A percentile compares a stretch with the other conserved stretches of the same genome.
These are phyloP conservation scores for Dicrostonyx torquatus DNA, from an alignment of 2,797 vertebrate species.

Conservation along the genomic window DNA sequence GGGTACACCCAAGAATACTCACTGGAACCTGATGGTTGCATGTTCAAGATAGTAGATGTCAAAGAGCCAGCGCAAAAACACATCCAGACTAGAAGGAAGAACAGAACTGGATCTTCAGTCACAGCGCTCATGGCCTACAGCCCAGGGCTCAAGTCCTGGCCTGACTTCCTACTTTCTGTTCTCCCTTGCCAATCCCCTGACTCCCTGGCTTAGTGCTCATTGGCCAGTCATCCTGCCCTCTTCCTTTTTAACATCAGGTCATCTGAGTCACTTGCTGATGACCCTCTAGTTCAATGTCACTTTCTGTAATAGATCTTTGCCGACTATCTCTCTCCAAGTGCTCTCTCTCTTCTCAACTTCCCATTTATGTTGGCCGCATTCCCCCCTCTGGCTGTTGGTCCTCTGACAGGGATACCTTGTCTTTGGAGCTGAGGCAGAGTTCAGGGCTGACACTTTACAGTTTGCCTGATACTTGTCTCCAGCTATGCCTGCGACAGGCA, in stretches of 20 bases:
- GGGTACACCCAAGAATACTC: conserved; percentile 81
- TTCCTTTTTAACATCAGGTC: background rate
- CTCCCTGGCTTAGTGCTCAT: background rate
- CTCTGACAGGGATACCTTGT: background rate
- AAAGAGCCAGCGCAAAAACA: conserved; percentile 98
- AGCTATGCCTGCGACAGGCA: background rate
- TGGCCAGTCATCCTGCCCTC: background rate
- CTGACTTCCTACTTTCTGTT: background rate
- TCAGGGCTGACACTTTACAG: background rate
- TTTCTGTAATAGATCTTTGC: background rate
- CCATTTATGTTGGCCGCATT: background rate
- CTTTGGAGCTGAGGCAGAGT: background rate
- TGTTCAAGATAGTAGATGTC: conserved; percentile 94
- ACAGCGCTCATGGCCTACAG: background rate
- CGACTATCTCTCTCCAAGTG: background rate
- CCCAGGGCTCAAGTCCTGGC: background rate
- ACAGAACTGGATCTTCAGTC: background rate
- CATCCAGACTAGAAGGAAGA: conserved; percentile 89
- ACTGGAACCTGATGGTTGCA: conserved; percentile 95
- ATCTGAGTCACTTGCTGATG: background rate
- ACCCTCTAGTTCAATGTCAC: background rate
- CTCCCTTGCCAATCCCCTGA: background rate
- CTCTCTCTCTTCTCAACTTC: background rate
- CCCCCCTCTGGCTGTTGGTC: background rate
- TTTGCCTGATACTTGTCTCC: background rate